Percentiles rank a stretch among this genome's conserved stretches.
phyloP scores from a whole-genome alignment of 2,888 invertebrate species.

The Antheraea assamensis region DNA sequence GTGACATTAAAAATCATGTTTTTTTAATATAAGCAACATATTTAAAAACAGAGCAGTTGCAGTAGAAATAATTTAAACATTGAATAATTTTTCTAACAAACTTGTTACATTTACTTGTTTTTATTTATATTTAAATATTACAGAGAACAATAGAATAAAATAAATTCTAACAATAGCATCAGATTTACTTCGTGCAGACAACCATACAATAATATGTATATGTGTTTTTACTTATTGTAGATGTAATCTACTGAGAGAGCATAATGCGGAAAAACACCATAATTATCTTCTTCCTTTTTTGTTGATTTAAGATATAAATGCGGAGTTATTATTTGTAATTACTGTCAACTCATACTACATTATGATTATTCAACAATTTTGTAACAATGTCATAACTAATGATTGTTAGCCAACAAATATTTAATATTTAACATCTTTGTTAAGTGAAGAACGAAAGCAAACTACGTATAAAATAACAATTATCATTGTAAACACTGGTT shows the following conservation, averaged over 20 bases:
- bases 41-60: not conserved
- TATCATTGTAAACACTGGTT: not conserved
- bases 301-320: not conserved
- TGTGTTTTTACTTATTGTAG: not conserved
- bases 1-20: not conserved
- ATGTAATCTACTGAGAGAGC: not conserved
- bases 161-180: not conserved
- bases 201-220: not conserved
- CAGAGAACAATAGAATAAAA: not conserved
- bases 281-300: constrained; percentile 35
- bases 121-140: not conserved
- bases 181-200: not conserved
- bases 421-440: not conserved
- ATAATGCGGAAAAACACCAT: constrained; percentile 21
- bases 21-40: not conserved
- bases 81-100: not conserved
- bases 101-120: too few species aligned
- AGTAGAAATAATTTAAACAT: not conserved
- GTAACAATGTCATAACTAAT: not conserved
- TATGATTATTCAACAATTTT: not conserved
- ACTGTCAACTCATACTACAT: constrained; percentile 36
- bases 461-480: not conserved
- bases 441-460: constrained; percentile 26
- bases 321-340: constrained; percentile 30
- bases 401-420: not conserved